A percentile compares a stretch with the other conserved stretches of the same genome.
These are phyloP conservation scores for Vanacampus margaritifer DNA, from an alignment of 2,113 vertebrate species.

Conservation along the genomic window DNA sequence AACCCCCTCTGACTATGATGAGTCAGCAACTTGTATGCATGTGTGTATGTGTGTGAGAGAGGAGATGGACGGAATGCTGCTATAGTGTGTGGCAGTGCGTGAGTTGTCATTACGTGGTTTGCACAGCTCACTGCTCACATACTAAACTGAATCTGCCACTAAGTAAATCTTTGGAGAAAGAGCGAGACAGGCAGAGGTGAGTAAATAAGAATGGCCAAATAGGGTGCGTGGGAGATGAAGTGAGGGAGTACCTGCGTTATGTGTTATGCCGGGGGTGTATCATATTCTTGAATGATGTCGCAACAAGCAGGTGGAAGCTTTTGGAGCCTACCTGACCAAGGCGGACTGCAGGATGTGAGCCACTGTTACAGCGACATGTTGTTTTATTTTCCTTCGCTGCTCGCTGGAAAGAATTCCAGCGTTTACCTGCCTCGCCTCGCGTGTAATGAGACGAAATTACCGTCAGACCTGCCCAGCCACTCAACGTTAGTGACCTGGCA, in stretches of 20 bases:
- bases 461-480: slow-evolving; percentile 58
- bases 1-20: slow-evolving; percentile 20
- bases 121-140: slow-evolving; percentile 67
- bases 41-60: background rate
- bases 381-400: slow-evolving; percentile 63
- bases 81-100: slow-evolving; percentile 49
- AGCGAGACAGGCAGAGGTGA: slow-evolving; percentile 22
- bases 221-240: slow-evolving; percentile 34
- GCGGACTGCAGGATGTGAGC: slow-evolving; percentile 21
- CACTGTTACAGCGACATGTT: slow-evolving; percentile 39
- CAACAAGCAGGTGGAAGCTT: slow-evolving; percentile 52
- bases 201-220: slow-evolving; percentile 59
- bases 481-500: slow-evolving; percentile 67
- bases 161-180: slow-evolving; percentile 66
- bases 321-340: slow-evolving; percentile 12
- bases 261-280: slow-evolving; percentile 46
- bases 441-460: slow-evolving; percentile 93
- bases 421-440: slow-evolving; percentile 79
- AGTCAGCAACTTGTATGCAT: slow-evolving; percentile 27
- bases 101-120: slow-evolving; percentile 73
- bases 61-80: background rate
- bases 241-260: slow-evolving; percentile 22
- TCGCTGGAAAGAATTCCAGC: slow-evolving; percentile 80
- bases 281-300: slow-evolving; percentile 48
- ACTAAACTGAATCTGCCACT: slow-evolving; percentile 69